phyloP scores from a whole-genome alignment of 1,140 invertebrate genomes.

The Laupala kohalensis region DNA sequence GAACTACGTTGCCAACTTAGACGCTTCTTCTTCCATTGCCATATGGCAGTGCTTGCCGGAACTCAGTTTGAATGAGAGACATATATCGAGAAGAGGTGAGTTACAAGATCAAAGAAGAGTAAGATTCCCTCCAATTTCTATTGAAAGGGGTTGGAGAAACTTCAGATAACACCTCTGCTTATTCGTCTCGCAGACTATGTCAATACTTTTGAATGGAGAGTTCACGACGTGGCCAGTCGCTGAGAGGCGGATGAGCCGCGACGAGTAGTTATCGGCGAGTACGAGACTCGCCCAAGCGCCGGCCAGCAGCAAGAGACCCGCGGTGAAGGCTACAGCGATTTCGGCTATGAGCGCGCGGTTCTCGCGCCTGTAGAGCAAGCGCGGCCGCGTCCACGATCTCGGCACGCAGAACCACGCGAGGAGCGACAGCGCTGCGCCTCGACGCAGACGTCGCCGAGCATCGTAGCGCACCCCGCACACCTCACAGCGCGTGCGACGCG shows the following conservation, averaged over 20 bases:
- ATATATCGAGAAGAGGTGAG: too few relatives aligned
- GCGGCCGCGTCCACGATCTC: neutral
- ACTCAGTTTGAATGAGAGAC: too few relatives aligned
- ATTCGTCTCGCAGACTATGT: too few relatives aligned
- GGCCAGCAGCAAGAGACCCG: neutral
- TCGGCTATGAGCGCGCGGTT: neutral
- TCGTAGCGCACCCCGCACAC: conserved; percentile 30
- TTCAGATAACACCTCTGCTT: too few relatives aligned
- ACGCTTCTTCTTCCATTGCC: too few relatives aligned
- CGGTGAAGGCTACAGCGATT: neutral
- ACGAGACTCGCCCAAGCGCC: neutral
- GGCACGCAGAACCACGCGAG: neutral
- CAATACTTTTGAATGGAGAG: too few relatives aligned
- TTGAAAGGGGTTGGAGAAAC: too few relatives aligned
- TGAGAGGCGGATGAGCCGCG: neutral
- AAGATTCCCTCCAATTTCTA: too few relatives aligned
- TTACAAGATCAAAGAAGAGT: too few relatives aligned
- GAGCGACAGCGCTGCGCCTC: neutral
- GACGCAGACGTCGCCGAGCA: neutral
- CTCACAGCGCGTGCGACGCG: conserved; percentile 42
- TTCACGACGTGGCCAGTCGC: too few relatives aligned
- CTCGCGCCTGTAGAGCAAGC: neutral
- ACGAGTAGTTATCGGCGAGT: neutral
- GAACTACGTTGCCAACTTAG: too few relatives aligned
- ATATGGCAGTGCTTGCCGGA: too few relatives aligned